Conservation (phyloP, 2,113 vertebrate species). For the Aspidoscelis tigris region DNA sequence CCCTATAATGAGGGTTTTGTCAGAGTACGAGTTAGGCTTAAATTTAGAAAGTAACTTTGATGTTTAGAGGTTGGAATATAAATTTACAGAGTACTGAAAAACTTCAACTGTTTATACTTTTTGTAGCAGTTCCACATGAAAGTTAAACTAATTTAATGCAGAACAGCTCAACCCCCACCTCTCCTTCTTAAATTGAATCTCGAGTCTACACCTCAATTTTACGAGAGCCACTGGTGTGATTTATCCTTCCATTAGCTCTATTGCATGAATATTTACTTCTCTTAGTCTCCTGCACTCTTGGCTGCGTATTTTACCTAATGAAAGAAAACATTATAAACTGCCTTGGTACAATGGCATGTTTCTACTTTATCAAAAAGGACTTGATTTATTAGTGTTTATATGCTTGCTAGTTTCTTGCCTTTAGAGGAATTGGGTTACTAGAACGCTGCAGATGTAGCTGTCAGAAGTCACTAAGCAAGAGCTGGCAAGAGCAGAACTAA, state of each 20-base stretch:
- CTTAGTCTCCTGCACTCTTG: neutral
- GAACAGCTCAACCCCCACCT: slow-evolving; percentile 27
- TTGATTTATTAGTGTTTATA: slow-evolving; percentile 60
- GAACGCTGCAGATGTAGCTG: neutral
- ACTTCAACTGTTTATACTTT: slow-evolving; percentile 36
- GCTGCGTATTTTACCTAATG: slow-evolving; percentile 42
- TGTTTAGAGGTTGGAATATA: slow-evolving; percentile 29
- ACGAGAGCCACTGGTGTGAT: slow-evolving; percentile 15
- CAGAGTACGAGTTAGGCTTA: slow-evolving; percentile 1
- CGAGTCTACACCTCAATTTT: neutral
- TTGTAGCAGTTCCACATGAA: slow-evolving; percentile 34
- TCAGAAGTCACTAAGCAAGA: neutral
- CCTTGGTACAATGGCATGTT: slow-evolving; percentile 39
- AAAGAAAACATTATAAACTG: slow-evolving; percentile 66
- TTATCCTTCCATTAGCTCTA: slow-evolving; percentile 39
- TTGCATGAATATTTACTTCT: slow-evolving; percentile 45
- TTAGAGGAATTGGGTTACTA: slow-evolving; percentile 35
- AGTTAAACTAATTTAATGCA: slow-evolving; percentile 40
- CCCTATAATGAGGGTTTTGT: slow-evolving; percentile 8
- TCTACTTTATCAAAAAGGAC: slow-evolving; percentile 65
- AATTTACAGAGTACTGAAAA: slow-evolving; percentile 46
- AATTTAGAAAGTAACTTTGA: slow-evolving; percentile 27
- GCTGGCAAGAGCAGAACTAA: neutral
- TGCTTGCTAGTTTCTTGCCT: slow-evolving; percentile 24
- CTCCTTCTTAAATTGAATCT: slow-evolving; percentile 23